A percentile compares a stretch with the other conserved stretches of the same genome.
Evolutionary conservation across 2,113 vertebrate species (phyloP).

Genomic region (Sceloporus tristichus): DNA sequence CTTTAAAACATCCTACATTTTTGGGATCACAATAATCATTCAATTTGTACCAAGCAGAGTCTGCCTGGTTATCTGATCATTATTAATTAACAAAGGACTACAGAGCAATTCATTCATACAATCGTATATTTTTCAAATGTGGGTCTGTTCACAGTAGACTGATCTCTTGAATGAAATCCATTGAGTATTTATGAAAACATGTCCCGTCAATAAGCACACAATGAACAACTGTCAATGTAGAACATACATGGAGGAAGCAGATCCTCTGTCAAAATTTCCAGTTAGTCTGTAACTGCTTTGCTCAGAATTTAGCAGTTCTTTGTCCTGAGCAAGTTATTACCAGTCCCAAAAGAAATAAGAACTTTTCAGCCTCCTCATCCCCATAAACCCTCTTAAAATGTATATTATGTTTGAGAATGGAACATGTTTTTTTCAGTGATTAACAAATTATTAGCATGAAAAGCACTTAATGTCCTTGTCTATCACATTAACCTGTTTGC

Average conservation of each 20-base stretch:
- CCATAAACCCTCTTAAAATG: neutral
- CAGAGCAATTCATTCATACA: neutral
- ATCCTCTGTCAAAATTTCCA: slow-evolving; percentile 45
- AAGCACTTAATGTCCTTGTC: neutral
- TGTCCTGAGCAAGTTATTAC: slow-evolving; percentile 46
- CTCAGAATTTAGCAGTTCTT: slow-evolving; percentile 53
- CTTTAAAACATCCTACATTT: neutral
- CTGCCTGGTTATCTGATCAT: slow-evolving; percentile 4
- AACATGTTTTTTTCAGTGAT: neutral
- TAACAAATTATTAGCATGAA: neutral
- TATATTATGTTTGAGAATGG: neutral
- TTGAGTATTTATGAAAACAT: neutral
- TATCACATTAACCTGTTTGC: neutral
- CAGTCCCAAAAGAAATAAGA: slow-evolving; percentile 60
- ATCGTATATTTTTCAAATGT: neutral
- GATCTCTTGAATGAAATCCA: slow-evolving; percentile 30
- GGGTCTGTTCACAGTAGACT: neutral
- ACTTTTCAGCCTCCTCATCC: slow-evolving; percentile 5
- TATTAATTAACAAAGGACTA: neutral
- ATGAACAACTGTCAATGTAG: slow-evolving; percentile 36
- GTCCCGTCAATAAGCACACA: slow-evolving; percentile 24
- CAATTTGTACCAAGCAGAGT: neutral
- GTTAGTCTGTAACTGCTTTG: slow-evolving; percentile 56
- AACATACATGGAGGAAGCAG: neutral
- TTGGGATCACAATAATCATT: neutral